Base-by-base conservation (phyloP, 2,797 vertebrate genomes). In the Pangasius sanitwongsei region DNA sequence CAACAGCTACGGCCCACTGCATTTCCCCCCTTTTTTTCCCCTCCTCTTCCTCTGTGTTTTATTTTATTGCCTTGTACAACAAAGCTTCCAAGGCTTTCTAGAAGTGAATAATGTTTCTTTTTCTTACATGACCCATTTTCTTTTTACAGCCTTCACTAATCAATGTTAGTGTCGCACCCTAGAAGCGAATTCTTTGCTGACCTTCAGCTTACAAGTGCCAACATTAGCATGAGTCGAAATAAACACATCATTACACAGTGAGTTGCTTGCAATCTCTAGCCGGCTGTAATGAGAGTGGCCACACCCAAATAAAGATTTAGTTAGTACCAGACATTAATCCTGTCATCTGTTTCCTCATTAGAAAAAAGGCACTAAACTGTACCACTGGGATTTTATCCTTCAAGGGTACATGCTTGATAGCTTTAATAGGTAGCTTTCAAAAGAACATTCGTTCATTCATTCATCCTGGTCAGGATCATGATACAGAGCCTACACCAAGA, bases 31-130 rank as follows among this genome's bases (percentile, higher is more conserved):
- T 50, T 91, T 89, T 90, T 90, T 50, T 13, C 37, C 55, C 67
- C 72, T 89, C 31, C 53, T 53, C 25, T 3, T 15, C 90, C 67
- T 92, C 94, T 92, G 93, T 90, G 53, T 82, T 91, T 93, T 93
- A 59, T 74, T 55, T 55, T 85, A 55, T 31, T 16, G 34, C 61
- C 81, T 48, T 28, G 1, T 83, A 50, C 25, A 50, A 23, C 55
- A 59, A 50, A 37, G 20, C 53, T 86, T 61, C 63, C 63, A 23
- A 85, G 31, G 81, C 72, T 77, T 7, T 28, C 25, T 2, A 84
- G 57, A 48, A 37, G 16, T 44, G 78, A 69, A 65, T 83, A 83
- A n/a, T 77, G 59, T 72, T 65, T 48, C 7, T 31, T 57, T 65
- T 57, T n/a, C 34, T 69, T 59, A 83, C 12, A 3, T 80, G 86